Percentiles rank a stretch among this genome's conserved stretches.
phyloP scores from a whole-genome alignment of 2,113 vertebrate species.

The Onychostruthus taczanowskii region DNA sequence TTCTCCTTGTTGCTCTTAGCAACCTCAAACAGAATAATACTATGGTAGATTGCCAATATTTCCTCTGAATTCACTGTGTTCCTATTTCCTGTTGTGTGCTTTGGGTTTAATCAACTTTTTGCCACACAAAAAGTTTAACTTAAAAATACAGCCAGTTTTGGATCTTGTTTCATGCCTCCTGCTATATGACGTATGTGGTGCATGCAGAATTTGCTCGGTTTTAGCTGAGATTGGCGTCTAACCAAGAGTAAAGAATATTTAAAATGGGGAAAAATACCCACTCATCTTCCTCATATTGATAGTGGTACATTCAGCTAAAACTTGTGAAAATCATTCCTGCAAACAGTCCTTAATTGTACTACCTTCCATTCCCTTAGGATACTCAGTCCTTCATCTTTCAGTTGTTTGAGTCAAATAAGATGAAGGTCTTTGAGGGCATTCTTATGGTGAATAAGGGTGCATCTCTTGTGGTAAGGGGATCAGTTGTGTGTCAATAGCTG shows the following conservation, averaged over 20 bases:
- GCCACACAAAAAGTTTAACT: background rate
- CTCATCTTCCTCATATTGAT: background rate
- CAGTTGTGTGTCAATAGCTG: background rate
- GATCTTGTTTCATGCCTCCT: background rate
- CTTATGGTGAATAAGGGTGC: background rate
- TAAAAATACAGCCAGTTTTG: background rate
- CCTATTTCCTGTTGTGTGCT: background rate
- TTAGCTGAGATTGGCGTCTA: background rate
- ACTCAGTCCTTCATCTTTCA: background rate
- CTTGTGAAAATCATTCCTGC: background rate
- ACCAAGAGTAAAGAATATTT: background rate
- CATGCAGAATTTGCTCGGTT: background rate
- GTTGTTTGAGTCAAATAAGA: background rate
- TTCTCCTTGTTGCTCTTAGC: background rate
- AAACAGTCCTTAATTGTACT: background rate
- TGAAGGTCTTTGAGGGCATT: background rate
- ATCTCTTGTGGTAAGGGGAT: background rate
- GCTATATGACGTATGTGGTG: background rate
- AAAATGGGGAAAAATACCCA: fast-evolving
- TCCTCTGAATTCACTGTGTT: background rate
- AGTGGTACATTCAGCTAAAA: background rate
- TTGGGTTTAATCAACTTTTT: background rate
- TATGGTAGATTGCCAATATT: background rate
- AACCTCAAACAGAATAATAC: background rate
- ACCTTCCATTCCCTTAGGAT: background rate